Evolutionary conservation across 92 coral and sea anemone species (phyloP).

Genomic region (Zoanthus solanderi): DNA sequence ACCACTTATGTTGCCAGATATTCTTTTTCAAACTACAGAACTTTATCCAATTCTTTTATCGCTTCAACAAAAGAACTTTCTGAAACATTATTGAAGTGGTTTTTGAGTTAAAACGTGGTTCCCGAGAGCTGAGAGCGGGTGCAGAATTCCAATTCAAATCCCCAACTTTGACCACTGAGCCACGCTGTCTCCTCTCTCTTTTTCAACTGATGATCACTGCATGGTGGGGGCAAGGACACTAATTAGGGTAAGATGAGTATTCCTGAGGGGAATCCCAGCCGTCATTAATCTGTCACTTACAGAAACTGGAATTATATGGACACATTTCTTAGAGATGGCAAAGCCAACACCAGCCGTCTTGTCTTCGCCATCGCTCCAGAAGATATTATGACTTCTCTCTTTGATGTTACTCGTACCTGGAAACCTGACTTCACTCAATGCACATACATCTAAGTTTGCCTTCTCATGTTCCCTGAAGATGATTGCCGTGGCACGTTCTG

Average conservation of each 20-base stretch:
- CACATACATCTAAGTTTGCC: conserved; percentile 41
- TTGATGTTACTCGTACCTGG: conserved; percentile 12
- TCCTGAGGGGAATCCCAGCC: conserved; percentile 36
- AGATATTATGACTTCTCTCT: no score
- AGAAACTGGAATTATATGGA: conserved; percentile 45
- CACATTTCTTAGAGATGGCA: conserved; percentile 23
- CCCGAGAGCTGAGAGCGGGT: no score
- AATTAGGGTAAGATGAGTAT: conserved; percentile 18
- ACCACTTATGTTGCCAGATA: no score
- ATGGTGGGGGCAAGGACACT: conserved; percentile 45
- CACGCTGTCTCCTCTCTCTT: not conserved
- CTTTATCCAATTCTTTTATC: no score
- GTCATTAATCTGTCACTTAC: conserved; percentile 46
- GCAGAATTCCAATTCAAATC: conserved; percentile 24
- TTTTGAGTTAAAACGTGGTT: no score
- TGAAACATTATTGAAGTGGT: no score
- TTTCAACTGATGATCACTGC: conserved; percentile 41
- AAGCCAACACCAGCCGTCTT: no score
- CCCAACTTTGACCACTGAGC: no score
- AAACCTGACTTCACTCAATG: conserved; percentile 50
- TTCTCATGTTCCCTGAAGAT: conserved; percentile 42
- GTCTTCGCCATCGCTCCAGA: no score
- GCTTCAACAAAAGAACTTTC: no score
- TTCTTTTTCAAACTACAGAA: no score
- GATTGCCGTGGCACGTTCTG: conserved; percentile 54